Evolutionary conservation across 2,888 invertebrate species (phyloP).

Genomic region (Phalera bucephala): DNA sequence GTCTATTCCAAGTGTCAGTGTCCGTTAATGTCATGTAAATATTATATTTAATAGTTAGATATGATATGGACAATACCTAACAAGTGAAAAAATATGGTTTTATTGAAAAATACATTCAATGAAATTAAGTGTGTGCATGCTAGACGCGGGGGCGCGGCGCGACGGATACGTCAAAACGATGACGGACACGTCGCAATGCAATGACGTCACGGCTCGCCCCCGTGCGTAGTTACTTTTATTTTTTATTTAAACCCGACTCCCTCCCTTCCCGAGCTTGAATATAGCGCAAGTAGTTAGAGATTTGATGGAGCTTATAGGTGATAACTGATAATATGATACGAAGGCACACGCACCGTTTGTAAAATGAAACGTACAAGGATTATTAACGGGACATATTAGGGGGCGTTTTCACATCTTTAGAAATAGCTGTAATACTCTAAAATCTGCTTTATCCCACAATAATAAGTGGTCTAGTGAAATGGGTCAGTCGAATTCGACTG

Average conservation of each 20-base stretch:
- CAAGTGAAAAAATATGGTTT: slow-evolving; percentile 78
- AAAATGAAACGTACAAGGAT: no score
- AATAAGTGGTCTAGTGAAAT: no score
- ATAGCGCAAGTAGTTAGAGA: slow-evolving; percentile 60
- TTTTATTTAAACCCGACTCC: slow-evolving; percentile 40
- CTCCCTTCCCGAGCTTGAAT: slow-evolving; percentile 43
- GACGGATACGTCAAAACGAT: slow-evolving; percentile 6
- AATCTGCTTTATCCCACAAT: no score
- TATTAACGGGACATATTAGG: no score
- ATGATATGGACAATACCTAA: slow-evolving; percentile 82
- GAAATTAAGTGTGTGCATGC: slow-evolving; percentile 73
- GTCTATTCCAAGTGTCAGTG: slow-evolving; percentile 35
- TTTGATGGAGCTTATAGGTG: not conserved
- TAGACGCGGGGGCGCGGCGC: slow-evolving; percentile 36
- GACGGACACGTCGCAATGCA: no score
- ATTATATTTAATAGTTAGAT: slow-evolving; percentile 75
- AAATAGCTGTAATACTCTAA: slow-evolving; percentile 1
- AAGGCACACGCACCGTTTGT: not conserved
- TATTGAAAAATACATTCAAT: slow-evolving; percentile 79
- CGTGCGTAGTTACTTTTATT: slow-evolving; percentile 58
- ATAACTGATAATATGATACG: not conserved
- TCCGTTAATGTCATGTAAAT: slow-evolving; percentile 62
- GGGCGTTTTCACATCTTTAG: slow-evolving; percentile 4
- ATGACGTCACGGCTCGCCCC: slow-evolving; percentile 15
- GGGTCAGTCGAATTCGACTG: no score